Base-by-base conservation (phyloP, 2,888 invertebrate species). In the Acrobasis consociella region DNA sequence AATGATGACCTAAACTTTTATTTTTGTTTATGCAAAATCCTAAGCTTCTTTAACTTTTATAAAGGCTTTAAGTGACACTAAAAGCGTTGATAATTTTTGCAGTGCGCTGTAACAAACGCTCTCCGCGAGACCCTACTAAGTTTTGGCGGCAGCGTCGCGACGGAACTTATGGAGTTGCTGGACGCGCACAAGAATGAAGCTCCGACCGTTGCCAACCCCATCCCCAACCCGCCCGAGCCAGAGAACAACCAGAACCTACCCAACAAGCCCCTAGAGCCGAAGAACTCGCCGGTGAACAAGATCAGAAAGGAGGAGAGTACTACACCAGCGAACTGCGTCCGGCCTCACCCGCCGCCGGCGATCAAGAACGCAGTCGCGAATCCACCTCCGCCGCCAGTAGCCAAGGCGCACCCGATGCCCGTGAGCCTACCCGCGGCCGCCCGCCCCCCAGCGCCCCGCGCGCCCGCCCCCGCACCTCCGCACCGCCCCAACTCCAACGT, bases 31-130 rank as follows among this genome's bases (percentile, higher is more conserved):
- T n/a, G n/a, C n/a, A n/a, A n/a, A n/a, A n/a, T n/a, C n/a, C n/a
- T n/a, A n/a, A n/a, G n/a, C n/a, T n/a, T n/a, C n/a, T n/a, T n/a
- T n/a, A n/a, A n/a, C n/a, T n/a, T n/a, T n/a, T n/a, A n/a, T n/a
- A n/a, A n/a, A n/a, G n/a, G 22, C 22, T 22, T 31, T 8, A 31
- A 31, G 31, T 31, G 31, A 5, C 31, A 31, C 31, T 31, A 7
- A 31, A 31, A 31, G 31, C 7, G 8, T 51, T 53, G 15, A 31
- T 60, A 49, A 10, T 58, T 49, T 55, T 72, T 72, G 2, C 82
- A 93, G 93, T 83, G 86, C 61, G 89, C 92, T 1, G 89, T 92
- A 7, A 93, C 93, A 2, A 93, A 92, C 62, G 93, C 91, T 0
- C 74, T 93, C 0, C 85, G 87, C 0, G 93, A 93, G 69, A 92